A percentile compares a stretch with the other conserved stretches of the same genome.
Evolutionary conservation across 2,888 invertebrate genomes (phyloP).

Genomic region (Aphrophora alni): DNA sequence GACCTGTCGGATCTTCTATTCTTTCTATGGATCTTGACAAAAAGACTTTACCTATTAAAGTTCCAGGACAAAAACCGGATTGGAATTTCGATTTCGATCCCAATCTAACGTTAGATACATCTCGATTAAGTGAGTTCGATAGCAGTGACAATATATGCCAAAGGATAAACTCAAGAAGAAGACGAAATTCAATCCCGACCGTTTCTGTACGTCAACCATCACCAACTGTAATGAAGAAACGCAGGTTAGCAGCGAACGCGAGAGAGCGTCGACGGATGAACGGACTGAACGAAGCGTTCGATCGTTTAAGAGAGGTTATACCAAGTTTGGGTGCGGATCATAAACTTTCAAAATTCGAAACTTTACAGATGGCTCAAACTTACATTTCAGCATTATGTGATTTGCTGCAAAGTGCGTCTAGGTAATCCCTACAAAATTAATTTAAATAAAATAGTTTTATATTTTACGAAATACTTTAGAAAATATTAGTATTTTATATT

Average conservation of each 20-base stretch:
- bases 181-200: conserved; percentile 32
- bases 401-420: conserved; percentile 59
- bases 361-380: conserved; percentile 79
- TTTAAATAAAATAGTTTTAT: too few relatives aligned
- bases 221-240: conserved; percentile 61
- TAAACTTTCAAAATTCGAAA: conserved; percentile 78
- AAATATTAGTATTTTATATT: too few relatives aligned
- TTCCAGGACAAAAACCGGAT: background rate
- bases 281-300: conserved; percentile 78
- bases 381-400: conserved; percentile 75
- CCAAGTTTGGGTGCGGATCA: conserved; percentile 73
- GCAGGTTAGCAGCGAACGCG: conserved; percentile 76
- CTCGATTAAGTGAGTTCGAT: background rate
- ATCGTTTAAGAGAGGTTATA: conserved; percentile 72
- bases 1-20: background rate
- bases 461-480: too few relatives aligned
- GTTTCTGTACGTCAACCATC: conserved; percentile 42
- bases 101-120: background rate
- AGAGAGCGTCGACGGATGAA: conserved; percentile 77
- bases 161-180: conserved; percentile 1
- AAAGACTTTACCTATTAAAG: background rate
- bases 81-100: background rate
- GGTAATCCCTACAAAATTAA: too few relatives aligned
- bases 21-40: background rate
- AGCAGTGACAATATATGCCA: background rate